Evolutionary conservation across 2,113 vertebrate genomes (phyloP).

Genomic region (Platichthys flesus): DNA sequence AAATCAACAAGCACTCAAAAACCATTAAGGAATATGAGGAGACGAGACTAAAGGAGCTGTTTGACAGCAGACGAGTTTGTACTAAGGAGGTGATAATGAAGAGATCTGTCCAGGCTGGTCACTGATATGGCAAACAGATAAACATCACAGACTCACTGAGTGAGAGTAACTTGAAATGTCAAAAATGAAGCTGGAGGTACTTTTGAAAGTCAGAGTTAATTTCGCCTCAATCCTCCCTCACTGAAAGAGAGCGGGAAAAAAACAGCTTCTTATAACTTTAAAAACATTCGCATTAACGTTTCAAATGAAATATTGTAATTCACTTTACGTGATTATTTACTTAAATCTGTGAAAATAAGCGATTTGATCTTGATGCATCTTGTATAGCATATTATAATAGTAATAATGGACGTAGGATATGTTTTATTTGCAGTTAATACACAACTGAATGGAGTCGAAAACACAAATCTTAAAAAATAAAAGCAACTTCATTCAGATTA

Average conservation of each 20-base stretch:
- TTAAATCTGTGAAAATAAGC: neutral
- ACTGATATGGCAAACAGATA: conserved; percentile 73
- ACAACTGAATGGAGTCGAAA: neutral
- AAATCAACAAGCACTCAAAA: conserved; percentile 46
- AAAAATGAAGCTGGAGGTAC: conserved; percentile 50
- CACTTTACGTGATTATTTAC: too few relatives aligned
- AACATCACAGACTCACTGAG: conserved; percentile 66
- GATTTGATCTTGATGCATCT: neutral
- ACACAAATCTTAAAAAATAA: neutral
- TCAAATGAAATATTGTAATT: too few relatives aligned
- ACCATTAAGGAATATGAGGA: conserved; percentile 43
- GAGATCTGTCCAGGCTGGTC: conserved; percentile 75
- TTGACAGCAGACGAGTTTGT: conserved; percentile 63
- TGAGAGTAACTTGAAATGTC: conserved; percentile 68
- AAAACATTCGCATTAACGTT: neutral
- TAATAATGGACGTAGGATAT: too few relatives aligned
- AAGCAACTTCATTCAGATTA: too few relatives aligned
- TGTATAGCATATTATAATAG: too few relatives aligned
- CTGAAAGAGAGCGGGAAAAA: neutral
- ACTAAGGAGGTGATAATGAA: conserved; percentile 74
- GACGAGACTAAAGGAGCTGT: conserved; percentile 45
- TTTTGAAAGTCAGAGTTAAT: conserved; percentile 53
- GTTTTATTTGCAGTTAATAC: neutral
- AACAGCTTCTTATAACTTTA: neutral
- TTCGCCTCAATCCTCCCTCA: conserved; percentile 1